Base-by-base conservation (phyloP, 2,113 vertebrate species). In the Sciurus niger region DNA sequence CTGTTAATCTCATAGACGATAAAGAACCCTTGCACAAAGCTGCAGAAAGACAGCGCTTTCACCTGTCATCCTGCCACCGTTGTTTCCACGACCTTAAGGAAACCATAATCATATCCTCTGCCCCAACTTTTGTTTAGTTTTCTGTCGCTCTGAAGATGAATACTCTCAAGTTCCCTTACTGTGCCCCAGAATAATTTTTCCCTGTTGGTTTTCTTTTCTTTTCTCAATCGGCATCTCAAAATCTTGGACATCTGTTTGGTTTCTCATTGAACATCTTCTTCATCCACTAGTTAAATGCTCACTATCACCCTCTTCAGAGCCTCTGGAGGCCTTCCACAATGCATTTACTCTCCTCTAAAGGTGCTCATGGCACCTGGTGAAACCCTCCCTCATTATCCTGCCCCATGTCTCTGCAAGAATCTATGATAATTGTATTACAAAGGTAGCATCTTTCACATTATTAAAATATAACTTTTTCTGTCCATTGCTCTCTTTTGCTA, bases 151-250 rank as follows among this genome's bases (percentile, higher is more conserved):
- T 37, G 58, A 77, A 32, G 24, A 58, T n/a, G 60, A 79, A 84
- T 10, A 17, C 2, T 22, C 53, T 51, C 1, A 14, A 3, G 5
- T 55, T 37, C 1, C 32, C 22, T 30, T 84, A 22, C 0, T n/a
- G 53, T 30, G 13, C 58, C 32, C 40, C 25, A 48, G 51, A 34
- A 60, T 46, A 30, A 46, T 2, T 20, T n/a, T 30, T 60, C 37
- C 0, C 25, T 4, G 4, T 28, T 70, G 20, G 9, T 72, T 77
- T 96, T 48, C 2, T 51, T 76, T 58, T 20, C 22, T 58, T 58
- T 58, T 58, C 55, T 20, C 46, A 74, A 1, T 24, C 70, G 34
- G 34, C 12, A 51, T 51, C 60, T 77, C 18, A 84, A 70, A 7
- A 30, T 43, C 24, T 53, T 70, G 11, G 72, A 17, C 22, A 40